Base-by-base conservation (phyloP, 2,888 invertebrate genomes). In the Coremacera marginata region DNA sequence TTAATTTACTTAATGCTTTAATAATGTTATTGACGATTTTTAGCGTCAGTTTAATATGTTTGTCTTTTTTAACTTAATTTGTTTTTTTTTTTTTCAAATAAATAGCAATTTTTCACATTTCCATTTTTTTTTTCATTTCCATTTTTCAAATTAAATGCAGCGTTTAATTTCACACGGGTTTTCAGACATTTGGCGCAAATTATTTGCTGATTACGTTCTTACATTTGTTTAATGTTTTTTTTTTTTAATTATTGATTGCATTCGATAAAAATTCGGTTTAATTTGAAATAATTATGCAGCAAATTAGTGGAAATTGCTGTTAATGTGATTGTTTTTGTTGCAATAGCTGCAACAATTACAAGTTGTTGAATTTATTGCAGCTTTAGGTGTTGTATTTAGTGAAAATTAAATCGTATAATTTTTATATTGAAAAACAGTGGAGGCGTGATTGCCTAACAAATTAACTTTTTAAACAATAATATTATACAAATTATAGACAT, bases 81-180 rank as follows among this genome's bases (percentile, higher is more conserved):
- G 27, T 51, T 68, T 27, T 22, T 51, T 25, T 68, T 5, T n/a
- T n/a, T n/a, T n/a, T n/a, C 44, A 19, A 11, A 19, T 51, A 49
- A 49, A 44, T 14, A 44, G 8, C 44, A 11, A 11, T 14, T 44
- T 44, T 14, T 44, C 44, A 44, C 14, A 44, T n/a, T 25, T 67
- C 5, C 49, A 49, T 68, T 14, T 44, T 31, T 63, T n/a, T 63
- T 63, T 63, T 63, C 8, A 5, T 55, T 19, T 55, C 1, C 31
- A 44, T 49, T 68, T 49, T 51, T 68, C 31, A 34, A 49, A 68
- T 51, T 68, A 68, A 68, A 68, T 68, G 68, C 51, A 51, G 27
- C 22, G 27, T 68, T 68, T 68, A 11, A 68, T 68, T 68, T 68
- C 68, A 68, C 51, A 68, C 68, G 51, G 67, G 19, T 67, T 67